Conservation (phyloP, 2,888 invertebrate species). For the Epirrhoe alternata region DNA sequence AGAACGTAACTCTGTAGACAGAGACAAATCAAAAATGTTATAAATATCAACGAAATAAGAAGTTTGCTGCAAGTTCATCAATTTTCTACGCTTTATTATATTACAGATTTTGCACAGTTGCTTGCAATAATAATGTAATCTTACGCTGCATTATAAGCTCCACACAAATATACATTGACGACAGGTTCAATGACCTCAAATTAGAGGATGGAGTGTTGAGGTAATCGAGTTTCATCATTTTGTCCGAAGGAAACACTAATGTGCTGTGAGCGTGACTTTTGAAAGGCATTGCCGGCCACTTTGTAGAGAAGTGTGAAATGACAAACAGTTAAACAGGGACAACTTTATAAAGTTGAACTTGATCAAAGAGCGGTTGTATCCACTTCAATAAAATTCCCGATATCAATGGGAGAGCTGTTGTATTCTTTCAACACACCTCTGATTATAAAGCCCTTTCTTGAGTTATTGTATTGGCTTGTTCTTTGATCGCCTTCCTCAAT, state of each 20-base stretch:
- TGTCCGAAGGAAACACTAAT: slow-evolving; percentile 50
- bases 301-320: slow-evolving; percentile 38
- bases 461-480: slow-evolving; percentile 7
- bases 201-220: slow-evolving; percentile 33
- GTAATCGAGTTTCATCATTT: slow-evolving; percentile 36
- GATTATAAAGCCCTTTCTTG: slow-evolving; percentile 12
- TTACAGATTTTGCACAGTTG: not conserved
- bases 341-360: slow-evolving; percentile 19
- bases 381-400: slow-evolving; percentile 11
- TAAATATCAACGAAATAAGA: too few relatives aligned
- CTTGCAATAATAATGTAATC: slow-evolving; percentile 3
- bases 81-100: not conserved
- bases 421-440: slow-evolving; percentile 16
- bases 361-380: slow-evolving; percentile 27
- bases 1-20: too few relatives aligned
- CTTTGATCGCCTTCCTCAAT: slow-evolving; percentile 6
- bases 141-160: slow-evolving; percentile 6
- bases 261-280: slow-evolving; percentile 48
- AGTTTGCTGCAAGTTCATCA: not conserved
- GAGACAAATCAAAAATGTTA: too few relatives aligned
- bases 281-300: slow-evolving; percentile 27
- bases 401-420: slow-evolving; percentile 15
- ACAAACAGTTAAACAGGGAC: slow-evolving; percentile 24
- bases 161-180: slow-evolving; percentile 6
- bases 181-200: slow-evolving; percentile 31